Base-by-base conservation (phyloP, 2,113 vertebrate species). In the Amphiprion ocellaris region DNA sequence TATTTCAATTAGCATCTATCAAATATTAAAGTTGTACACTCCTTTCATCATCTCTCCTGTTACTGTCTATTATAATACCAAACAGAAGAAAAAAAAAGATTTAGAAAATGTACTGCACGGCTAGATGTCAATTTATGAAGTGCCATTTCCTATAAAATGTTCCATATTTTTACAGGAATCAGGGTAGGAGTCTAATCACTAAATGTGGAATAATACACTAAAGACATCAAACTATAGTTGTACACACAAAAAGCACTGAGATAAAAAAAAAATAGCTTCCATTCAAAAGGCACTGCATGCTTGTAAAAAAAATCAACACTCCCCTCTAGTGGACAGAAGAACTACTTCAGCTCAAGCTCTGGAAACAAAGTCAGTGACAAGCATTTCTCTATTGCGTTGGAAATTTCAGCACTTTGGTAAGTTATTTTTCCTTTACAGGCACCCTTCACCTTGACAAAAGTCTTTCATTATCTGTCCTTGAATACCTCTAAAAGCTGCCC, bases 271-370 rank as follows among this genome's bases (percentile, higher is more conserved):
- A 53, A 33, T 14, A 41, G n/a, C 2, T 17, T 26, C 5, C 10
- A 12, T 10, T 14, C 5, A 56, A 16, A 54, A 44, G 30, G 33
- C 7, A 37, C 33, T 37, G 33, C 33, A 37, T 37, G 8, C 33
- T 37, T 33, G 30, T 33, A 68, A 17, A 10, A 10, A n/a, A 2
- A 0, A 10, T 19, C 6, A 61, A 17, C 19, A 23, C 5, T 79
- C 83, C 77, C 83, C 68, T 87, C 90, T 88, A 85, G 73, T 86
- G 88, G 74, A 50, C 33, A 72, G 24, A 75, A 28, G 10, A 16
- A 41, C 17, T n/a, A 75, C 1, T 41, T 30, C n/a, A 14, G 26
- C 10, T 14, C 7, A 24, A 3, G 2, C n/a, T 71, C 21, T 54
- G 17, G 14, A 44, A 26, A n/a, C 66, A 41, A 5, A 33, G 37